These are phyloP conservation scores for Engystomops pustulosus DNA, from an alignment of 2,113 vertebrate species.

Conservation along the genomic window DNA sequence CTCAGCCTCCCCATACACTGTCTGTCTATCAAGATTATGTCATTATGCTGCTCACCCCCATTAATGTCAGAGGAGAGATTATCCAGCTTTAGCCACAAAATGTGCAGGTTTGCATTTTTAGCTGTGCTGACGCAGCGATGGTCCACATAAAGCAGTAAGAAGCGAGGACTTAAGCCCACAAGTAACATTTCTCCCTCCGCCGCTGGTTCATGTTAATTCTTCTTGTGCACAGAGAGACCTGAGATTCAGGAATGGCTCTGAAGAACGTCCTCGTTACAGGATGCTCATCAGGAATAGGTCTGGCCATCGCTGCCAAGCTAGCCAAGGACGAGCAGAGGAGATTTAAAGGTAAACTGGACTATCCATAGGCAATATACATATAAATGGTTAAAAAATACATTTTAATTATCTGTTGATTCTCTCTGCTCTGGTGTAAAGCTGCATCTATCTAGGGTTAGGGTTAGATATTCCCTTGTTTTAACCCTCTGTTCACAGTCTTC, in stretches of 20 bases:
- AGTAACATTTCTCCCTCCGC: constrained; percentile 8
- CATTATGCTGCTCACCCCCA: constrained; percentile 46
- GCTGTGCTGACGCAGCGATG: constrained; percentile 67
- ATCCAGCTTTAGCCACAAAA: constrained; percentile 67
- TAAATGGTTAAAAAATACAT: neutral
- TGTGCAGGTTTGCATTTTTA: constrained; percentile 65
- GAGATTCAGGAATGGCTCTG: constrained; percentile 71
- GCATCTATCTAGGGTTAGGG: neutral
- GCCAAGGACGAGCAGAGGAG: constrained; percentile 85
- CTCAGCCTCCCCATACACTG: neutral
- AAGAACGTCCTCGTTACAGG: constrained; percentile 86
- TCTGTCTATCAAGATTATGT: constrained; percentile 62
- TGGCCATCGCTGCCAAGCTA: constrained; percentile 80
- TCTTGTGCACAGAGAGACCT: neutral
- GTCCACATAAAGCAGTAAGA: constrained; percentile 63
- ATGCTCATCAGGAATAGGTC: constrained; percentile 86
- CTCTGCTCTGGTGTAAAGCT: neutral
- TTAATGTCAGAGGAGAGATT: constrained; percentile 64
- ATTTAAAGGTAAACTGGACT: constrained; percentile 80
- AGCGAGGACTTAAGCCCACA: constrained; percentile 1
- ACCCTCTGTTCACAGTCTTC: no score
- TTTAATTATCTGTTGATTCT: neutral
- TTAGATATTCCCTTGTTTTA: no score
- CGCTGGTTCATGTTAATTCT: constrained; percentile 15
- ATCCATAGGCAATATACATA: neutral